A percentile compares a stretch with the other conserved stretches of the same genome.
Evolutionary conservation across 1,140 invertebrate genomes (phyloP).

Genomic region (Steinernema feltiae): DNA sequence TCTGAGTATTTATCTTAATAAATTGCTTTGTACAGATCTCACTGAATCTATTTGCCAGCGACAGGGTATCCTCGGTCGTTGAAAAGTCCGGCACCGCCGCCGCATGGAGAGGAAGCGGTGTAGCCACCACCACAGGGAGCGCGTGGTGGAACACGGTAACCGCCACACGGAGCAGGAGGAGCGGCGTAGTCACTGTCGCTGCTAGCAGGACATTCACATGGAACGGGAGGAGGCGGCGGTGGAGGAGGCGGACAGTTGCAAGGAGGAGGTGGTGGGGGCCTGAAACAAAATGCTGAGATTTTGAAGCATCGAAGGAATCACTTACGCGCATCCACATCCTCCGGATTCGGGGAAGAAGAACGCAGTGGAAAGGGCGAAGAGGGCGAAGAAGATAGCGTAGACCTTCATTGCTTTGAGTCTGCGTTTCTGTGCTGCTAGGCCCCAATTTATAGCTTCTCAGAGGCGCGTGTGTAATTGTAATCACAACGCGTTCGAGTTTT

Average conservation of each 20-base stretch:
- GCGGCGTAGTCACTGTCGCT: neutral
- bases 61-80: neutral
- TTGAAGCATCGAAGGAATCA: no score
- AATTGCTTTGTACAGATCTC: no score
- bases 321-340: neutral
- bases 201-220: neutral
- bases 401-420: neutral
- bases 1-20: no score
- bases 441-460: no score
- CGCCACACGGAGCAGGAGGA: neutral
- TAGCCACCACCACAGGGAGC: no score
- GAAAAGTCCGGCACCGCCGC: neutral
- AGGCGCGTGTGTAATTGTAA: no score
- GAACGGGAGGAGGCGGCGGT: neutral
- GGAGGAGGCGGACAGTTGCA: neutral
- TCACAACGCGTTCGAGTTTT: no score
- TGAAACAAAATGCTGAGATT: neutral
- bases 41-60: neutral
- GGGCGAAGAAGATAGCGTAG: neutral
- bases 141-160: no score
- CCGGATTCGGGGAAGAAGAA: neutral
- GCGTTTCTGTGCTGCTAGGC: no score
- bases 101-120: no score
- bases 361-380: neutral
- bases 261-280: neutral